Conservation (phyloP, 2,113 vertebrate genomes). For the Petrocephalus microphthalmus region DNA sequence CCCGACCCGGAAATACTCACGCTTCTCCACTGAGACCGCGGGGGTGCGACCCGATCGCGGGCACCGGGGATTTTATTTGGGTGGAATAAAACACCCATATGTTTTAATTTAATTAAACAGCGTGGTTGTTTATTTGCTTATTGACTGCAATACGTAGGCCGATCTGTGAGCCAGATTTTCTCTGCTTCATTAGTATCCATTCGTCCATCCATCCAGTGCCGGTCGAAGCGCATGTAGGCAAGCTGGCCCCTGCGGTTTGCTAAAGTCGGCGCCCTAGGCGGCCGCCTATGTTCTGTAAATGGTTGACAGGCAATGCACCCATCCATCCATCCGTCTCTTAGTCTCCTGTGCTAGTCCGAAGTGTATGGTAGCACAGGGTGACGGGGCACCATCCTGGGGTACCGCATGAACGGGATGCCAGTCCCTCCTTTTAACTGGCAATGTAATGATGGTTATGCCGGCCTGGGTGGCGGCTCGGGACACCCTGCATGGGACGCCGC, state of each 20-base stretch:
- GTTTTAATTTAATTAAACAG: neutral
- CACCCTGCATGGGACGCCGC: neutral
- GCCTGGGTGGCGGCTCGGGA: neutral
- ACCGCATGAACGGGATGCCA: neutral
- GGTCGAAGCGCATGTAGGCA: neutral
- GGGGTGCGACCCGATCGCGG: neutral
- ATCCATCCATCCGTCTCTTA: neutral
- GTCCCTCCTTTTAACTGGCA: neutral
- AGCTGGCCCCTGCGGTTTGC: neutral
- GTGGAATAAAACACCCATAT: neutral
- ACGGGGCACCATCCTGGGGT: neutral
- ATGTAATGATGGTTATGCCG: neutral
- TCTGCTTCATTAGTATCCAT: neutral
- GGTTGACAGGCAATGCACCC: neutral
- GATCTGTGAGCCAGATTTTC: neutral
- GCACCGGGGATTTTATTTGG: neutral
- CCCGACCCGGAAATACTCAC: neutral
- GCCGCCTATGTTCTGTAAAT: neutral
- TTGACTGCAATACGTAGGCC: neutral
- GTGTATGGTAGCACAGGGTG: neutral
- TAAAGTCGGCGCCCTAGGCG: neutral
- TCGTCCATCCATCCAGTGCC: neutral
- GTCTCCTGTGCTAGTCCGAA: neutral
- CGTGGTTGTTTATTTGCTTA: neutral
- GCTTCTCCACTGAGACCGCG: neutral